A percentile compares a stretch with the other conserved stretches of the same genome.
Evolutionary conservation across 1,140 invertebrate genomes (phyloP).

Genomic region (Anagrus nilaparvatae): DNA sequence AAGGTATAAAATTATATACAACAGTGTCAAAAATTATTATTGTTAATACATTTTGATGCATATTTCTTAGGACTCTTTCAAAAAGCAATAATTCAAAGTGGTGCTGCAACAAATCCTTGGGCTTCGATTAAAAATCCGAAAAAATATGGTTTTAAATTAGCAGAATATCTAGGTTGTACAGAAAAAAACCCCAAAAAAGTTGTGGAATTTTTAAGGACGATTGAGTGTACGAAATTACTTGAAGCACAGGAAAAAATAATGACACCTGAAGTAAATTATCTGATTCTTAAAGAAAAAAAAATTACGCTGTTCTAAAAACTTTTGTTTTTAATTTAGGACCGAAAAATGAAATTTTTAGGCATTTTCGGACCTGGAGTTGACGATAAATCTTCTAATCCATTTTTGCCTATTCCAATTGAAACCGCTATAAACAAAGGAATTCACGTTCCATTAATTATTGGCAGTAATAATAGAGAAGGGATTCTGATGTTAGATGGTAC

Average conservation of each 20-base stretch:
- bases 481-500: no score
- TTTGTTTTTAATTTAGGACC: no score
- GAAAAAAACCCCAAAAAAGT: slow-evolving; percentile 18
- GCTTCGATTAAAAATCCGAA: slow-evolving; percentile 39
- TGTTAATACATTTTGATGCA: neutral
- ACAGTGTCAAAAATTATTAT: neutral
- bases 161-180: slow-evolving; percentile 22
- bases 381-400: slow-evolving; percentile 27
- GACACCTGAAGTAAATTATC: slow-evolving; percentile 8
- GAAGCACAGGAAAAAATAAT: slow-evolving; percentile 18
- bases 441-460: slow-evolving; percentile 50
- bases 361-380: slow-evolving; percentile 29
- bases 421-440: slow-evolving; percentile 33
- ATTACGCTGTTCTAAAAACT: no score
- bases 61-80: slow-evolving; percentile 52
- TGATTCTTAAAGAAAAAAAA: no score
- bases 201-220: slow-evolving; percentile 25
- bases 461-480: slow-evolving; percentile 49
- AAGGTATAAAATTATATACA: slow-evolving; percentile 18
- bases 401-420: slow-evolving; percentile 32
- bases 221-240: slow-evolving; percentile 14
- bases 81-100: slow-evolving; percentile 60
- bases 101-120: slow-evolving; percentile 64
- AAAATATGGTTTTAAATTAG: slow-evolving; percentile 32
- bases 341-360: no score